phyloP scores from a whole-genome alignment of 2,888 invertebrate species.

The Xestoiulus laeticollis region DNA sequence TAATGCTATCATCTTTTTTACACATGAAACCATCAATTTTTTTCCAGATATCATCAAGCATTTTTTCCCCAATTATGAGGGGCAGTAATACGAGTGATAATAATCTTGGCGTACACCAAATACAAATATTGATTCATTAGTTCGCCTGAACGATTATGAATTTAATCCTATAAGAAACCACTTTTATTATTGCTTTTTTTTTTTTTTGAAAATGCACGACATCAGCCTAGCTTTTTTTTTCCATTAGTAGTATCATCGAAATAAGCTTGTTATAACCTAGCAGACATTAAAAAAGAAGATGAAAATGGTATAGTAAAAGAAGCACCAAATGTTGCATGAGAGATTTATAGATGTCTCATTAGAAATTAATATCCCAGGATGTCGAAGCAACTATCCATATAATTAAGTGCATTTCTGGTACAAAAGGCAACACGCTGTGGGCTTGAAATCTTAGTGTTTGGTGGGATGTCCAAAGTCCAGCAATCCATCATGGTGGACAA shows the following conservation, averaged over 20 bases:
- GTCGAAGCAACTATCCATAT: conserved; percentile 20
- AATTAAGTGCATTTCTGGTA: conserved; percentile 11
- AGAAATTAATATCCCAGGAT: conserved; percentile 5
- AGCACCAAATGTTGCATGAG: not conserved
- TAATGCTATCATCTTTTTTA: no score
- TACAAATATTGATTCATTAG: not conserved
- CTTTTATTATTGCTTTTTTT: not conserved
- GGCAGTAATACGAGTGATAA: no score
- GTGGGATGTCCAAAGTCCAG: not conserved
- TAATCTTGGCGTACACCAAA: not conserved
- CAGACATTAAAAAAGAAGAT: not conserved
- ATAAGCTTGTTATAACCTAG: not conserved
- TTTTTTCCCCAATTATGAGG: no score
- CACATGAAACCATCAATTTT: no score
- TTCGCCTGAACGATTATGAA: not conserved
- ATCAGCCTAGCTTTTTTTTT: no score
- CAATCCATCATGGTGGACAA: not conserved
- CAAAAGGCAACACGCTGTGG: not conserved
- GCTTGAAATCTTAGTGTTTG: not conserved
- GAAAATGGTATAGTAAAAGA: not conserved
- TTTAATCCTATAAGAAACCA: not conserved
- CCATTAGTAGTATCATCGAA: no score
- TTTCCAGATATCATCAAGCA: no score
- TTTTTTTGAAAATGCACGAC: no score
- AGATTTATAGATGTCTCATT: conserved; percentile 22